Conservation (phyloP, 2,888 invertebrate genomes). For the Drosophila picticornis region DNA sequence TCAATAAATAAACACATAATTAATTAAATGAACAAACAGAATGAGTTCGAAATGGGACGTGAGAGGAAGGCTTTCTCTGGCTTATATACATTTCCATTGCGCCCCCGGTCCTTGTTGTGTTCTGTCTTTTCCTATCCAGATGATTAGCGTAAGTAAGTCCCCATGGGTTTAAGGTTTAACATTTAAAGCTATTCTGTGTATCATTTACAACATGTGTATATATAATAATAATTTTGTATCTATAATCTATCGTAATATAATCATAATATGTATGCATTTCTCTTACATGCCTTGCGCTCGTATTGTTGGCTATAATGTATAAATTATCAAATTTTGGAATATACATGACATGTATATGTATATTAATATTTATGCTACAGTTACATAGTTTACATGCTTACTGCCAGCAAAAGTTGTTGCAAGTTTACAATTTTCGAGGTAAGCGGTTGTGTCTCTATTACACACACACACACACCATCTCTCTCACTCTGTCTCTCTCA, state of each 20-base stretch:
- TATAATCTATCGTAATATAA: slow-evolving; percentile 33
- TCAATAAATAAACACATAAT: slow-evolving; percentile 7
- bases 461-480: slow-evolving; percentile 8
- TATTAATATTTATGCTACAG: slow-evolving; percentile 56
- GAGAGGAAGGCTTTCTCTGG: slow-evolving; percentile 24
- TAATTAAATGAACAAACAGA: neutral
- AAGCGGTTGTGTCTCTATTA: slow-evolving; percentile 67
- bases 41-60: slow-evolving; percentile 9
- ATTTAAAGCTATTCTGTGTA: slow-evolving; percentile 27
- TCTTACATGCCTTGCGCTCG: slow-evolving; percentile 82
- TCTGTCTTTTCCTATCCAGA: slow-evolving; percentile 50
- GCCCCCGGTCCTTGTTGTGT: slow-evolving; percentile 45
- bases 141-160: slow-evolving; percentile 57
- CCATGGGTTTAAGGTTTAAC: slow-evolving; percentile 37
- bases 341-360: slow-evolving; percentile 36
- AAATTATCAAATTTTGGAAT: slow-evolving; percentile 39
- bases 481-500: slow-evolving; percentile 27
- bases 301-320: slow-evolving; percentile 63
- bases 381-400: slow-evolving; percentile 82
- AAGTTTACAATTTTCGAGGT: slow-evolving; percentile 83
- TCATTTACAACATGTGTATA: slow-evolving; percentile 12
- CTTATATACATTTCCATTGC: slow-evolving; percentile 34
- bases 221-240: slow-evolving; percentile 10
- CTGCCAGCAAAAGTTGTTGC: slow-evolving; percentile 83
- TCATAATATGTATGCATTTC: slow-evolving; percentile 60